Percentiles rank a stretch among this genome's conserved stretches.
Conservation (phyloP, 1,140 invertebrate genomes). For the Aleiodes sp. region DNA sequence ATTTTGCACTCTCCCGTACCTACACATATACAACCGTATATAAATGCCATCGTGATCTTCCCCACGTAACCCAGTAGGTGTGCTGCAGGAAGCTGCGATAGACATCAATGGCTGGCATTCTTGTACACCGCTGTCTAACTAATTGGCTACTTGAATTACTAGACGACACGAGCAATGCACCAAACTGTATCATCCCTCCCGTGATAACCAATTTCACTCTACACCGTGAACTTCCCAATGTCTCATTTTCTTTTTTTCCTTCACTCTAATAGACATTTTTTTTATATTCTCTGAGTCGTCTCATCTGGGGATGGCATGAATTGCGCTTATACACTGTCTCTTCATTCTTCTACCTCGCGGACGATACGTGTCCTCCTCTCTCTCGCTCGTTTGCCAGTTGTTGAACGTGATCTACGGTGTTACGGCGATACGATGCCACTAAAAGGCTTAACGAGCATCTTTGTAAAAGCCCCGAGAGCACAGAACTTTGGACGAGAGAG, state of each 20-base stretch:
- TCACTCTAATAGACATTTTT: too few species aligned
- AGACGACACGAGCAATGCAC: slow-evolving; percentile 47
- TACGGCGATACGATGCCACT: slow-evolving; percentile 58
- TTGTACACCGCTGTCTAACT: slow-evolving; percentile 51
- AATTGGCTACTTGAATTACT: slow-evolving; percentile 61
- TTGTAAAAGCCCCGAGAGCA: slow-evolving; percentile 55
- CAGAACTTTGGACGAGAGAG: neutral
- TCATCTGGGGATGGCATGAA: too few species aligned
- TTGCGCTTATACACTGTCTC: too few species aligned
- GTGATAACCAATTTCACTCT: neutral
- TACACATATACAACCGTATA: neutral
- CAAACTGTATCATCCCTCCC: neutral
- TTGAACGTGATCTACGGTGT: slow-evolving; percentile 56
- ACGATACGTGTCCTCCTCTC: slow-evolving; percentile 27
- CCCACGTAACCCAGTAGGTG: slow-evolving; percentile 37
- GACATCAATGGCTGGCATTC: slow-evolving; percentile 51
- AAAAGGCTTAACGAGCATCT: slow-evolving; percentile 66
- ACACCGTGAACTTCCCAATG: neutral
- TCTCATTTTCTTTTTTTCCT: too few species aligned
- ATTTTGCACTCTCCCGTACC: neutral
- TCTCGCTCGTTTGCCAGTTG: neutral
- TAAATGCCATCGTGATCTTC: slow-evolving; percentile 7
- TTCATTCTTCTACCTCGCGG: too few species aligned
- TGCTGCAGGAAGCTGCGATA: slow-evolving; percentile 49
- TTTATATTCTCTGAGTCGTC: too few species aligned